Evolutionary conservation across 2,888 invertebrate genomes (phyloP).

Genomic region (Idaea straminata): DNA sequence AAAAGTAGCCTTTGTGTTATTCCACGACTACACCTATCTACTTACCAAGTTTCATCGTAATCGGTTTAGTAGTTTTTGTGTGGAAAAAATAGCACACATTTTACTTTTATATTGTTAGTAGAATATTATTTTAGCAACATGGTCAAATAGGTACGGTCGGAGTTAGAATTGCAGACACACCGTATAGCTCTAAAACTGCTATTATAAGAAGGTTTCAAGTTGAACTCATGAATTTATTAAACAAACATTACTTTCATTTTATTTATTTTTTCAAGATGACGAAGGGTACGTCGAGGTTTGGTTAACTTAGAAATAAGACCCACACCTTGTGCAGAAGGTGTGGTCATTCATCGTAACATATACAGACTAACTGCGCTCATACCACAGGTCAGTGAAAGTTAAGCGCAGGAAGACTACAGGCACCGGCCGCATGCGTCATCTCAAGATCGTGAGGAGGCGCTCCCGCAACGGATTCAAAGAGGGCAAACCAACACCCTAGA

Average conservation of each 20-base stretch:
- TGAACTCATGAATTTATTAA: too few relatives aligned
- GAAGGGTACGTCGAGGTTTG: slow-evolving; percentile 99
- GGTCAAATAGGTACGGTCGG: too few relatives aligned
- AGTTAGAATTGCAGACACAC: too few relatives aligned
- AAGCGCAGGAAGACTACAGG: slow-evolving; percentile 99
- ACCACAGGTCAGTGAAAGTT: slow-evolving; percentile 99
- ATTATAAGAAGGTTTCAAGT: too few relatives aligned
- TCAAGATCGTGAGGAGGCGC: slow-evolving; percentile 95
- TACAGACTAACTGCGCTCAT: slow-evolving; percentile 97
- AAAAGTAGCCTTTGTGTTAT: too few relatives aligned
- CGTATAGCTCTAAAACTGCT: too few relatives aligned
- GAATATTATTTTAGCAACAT: too few relatives aligned
- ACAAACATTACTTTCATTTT: slow-evolving; percentile 48
- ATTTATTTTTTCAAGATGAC: slow-evolving; percentile 94
- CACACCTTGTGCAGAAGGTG: slow-evolving; percentile 99
- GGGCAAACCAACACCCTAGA: slow-evolving; percentile 83
- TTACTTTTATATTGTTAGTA: too few relatives aligned
- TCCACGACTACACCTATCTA: too few relatives aligned
- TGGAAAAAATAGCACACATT: too few relatives aligned
- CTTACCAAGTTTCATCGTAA: too few relatives aligned
- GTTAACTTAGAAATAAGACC: slow-evolving; percentile 99
- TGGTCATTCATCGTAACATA: slow-evolving; percentile 98
- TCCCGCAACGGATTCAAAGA: slow-evolving; percentile 95
- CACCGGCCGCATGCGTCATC: slow-evolving; percentile 97
- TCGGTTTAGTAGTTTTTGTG: too few relatives aligned